A percentile compares a stretch with the other conserved stretches of the same genome.
Conservation (phyloP, 2,888 invertebrate genomes). For the Aporophyla nigra region DNA sequence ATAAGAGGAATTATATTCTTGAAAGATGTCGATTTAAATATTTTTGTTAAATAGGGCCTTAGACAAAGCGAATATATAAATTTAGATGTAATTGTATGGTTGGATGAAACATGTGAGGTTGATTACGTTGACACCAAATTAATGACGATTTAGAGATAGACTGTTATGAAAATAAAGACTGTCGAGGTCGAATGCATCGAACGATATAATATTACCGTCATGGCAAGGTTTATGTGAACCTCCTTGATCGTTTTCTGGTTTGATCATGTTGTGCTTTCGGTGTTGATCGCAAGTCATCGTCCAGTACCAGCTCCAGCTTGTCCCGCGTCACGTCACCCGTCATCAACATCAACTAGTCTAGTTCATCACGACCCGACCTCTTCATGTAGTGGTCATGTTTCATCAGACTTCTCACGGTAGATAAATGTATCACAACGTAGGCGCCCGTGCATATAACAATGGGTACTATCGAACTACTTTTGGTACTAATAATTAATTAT, state of each 20-base stretch:
- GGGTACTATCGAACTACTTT: slow-evolving; percentile 79
- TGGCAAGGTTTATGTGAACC: slow-evolving; percentile 82
- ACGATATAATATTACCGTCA: slow-evolving; percentile 74
- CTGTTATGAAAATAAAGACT: slow-evolving; percentile 86
- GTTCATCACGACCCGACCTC: slow-evolving; percentile 86
- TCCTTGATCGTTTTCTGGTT: slow-evolving; percentile 81
- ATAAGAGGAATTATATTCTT: slow-evolving; percentile 89
- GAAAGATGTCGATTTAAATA: slow-evolving; percentile 87
- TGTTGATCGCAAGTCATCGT: slow-evolving; percentile 87
- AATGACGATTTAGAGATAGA: slow-evolving; percentile 83
- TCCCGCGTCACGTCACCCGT: slow-evolving; percentile 85
- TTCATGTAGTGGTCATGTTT: slow-evolving; percentile 87
- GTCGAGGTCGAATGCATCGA: slow-evolving; percentile 88
- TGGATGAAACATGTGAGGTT: slow-evolving; percentile 85
- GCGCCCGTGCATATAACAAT: slow-evolving; percentile 87
- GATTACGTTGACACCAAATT: slow-evolving; percentile 85
- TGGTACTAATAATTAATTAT: slow-evolving; percentile 73
- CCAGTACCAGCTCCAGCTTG: slow-evolving; percentile 84
- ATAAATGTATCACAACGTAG: slow-evolving; percentile 91
- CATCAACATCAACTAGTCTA: slow-evolving; percentile 79
- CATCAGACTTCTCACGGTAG: slow-evolving; percentile 88
- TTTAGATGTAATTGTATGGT: slow-evolving; percentile 87
- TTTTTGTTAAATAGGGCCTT: slow-evolving; percentile 90
- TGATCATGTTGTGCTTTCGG: slow-evolving; percentile 89
- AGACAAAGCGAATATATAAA: slow-evolving; percentile 84